A percentile compares a stretch with the other conserved stretches of the same genome.
phyloP scores from a whole-genome alignment of 2,797 vertebrate species.

The Sternarchorhynchus goeldii region DNA sequence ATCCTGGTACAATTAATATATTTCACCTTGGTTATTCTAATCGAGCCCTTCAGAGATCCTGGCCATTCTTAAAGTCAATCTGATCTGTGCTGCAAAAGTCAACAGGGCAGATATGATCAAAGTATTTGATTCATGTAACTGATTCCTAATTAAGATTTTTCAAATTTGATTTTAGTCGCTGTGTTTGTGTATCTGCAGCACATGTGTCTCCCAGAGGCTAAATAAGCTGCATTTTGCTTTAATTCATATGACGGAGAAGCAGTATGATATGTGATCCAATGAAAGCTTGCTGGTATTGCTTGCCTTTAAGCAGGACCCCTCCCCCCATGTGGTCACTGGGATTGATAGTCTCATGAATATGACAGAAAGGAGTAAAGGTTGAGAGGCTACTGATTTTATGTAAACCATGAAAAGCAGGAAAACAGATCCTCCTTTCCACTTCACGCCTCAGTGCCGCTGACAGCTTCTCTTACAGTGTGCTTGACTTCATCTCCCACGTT shows the following conservation, averaged over 20 bases:
- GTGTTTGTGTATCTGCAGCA: constrained; percentile 4
- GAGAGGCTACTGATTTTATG: constrained; percentile 46
- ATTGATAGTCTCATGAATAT: constrained; percentile 31
- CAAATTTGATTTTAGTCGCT: background rate
- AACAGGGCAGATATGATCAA: background rate
- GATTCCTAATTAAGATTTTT: constrained; percentile 9
- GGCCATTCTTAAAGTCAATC: constrained; percentile 4
- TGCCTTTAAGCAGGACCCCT: background rate
- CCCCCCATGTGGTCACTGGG: background rate
- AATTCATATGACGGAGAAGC: constrained; percentile 25
- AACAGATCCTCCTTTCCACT: constrained; percentile 60
- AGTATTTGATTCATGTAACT: constrained; percentile 1
- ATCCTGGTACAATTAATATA: constrained; percentile 29
- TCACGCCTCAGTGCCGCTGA: constrained; percentile 62
- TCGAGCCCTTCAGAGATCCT: background rate
- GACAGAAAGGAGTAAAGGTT: constrained; percentile 30
- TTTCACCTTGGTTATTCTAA: constrained; percentile 31
- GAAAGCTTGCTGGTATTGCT: constrained; percentile 30
- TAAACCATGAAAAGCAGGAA: constrained; percentile 60
- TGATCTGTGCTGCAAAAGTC: background rate
- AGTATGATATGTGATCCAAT: constrained; percentile 38
- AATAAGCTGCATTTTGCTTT: constrained; percentile 39
- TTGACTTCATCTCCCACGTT: constrained; percentile 70
- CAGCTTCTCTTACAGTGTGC: constrained; percentile 56
- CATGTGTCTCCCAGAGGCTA: constrained; percentile 27